A percentile compares a stretch with the other conserved stretches of the same genome.
phyloP scores from a whole-genome alignment of 2,888 invertebrate genomes.

The Mythimna pallens region DNA sequence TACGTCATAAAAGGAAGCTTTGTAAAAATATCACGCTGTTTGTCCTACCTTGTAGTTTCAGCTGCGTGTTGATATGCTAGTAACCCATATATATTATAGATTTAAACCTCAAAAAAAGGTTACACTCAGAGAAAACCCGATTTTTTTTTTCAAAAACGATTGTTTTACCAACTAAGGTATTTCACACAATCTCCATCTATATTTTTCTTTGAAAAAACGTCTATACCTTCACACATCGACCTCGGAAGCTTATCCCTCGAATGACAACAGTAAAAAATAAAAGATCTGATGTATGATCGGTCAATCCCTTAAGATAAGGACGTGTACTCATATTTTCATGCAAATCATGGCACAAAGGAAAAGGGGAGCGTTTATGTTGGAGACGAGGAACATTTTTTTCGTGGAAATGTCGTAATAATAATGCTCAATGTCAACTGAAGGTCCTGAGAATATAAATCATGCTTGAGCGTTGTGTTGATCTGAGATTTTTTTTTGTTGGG shows the following conservation, averaged over 20 bases:
- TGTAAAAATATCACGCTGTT: too few species aligned
- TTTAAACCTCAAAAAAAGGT: too few species aligned
- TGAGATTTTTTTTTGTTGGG: neutral
- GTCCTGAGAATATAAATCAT: constrained; percentile 44
- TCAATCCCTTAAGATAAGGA: constrained; percentile 33
- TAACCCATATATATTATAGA: too few species aligned
- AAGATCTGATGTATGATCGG: constrained; percentile 33
- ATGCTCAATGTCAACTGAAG: constrained; percentile 41
- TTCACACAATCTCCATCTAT: too few species aligned
- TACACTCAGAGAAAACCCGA: too few species aligned
- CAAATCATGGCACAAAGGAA: constrained; percentile 30
- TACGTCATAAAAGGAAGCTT: too few species aligned
- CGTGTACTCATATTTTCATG: constrained; percentile 40
- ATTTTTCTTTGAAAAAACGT: neutral
- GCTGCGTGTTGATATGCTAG: too few species aligned
- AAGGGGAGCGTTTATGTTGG: constrained; percentile 13
- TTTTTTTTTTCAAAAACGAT: too few species aligned
- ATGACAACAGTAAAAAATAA: constrained; percentile 6
- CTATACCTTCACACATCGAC: neutral
- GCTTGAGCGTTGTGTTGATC: neutral
- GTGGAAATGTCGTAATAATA: constrained; percentile 31
- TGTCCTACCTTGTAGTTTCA: too few species aligned
- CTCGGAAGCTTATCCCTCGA: neutral
- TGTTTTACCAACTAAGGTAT: too few species aligned
- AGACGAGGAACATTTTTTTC: constrained; percentile 26